These are phyloP conservation scores for Lasiurus cinereus DNA, from an alignment of 2,113 vertebrate genomes.

Conservation along the genomic window DNA sequence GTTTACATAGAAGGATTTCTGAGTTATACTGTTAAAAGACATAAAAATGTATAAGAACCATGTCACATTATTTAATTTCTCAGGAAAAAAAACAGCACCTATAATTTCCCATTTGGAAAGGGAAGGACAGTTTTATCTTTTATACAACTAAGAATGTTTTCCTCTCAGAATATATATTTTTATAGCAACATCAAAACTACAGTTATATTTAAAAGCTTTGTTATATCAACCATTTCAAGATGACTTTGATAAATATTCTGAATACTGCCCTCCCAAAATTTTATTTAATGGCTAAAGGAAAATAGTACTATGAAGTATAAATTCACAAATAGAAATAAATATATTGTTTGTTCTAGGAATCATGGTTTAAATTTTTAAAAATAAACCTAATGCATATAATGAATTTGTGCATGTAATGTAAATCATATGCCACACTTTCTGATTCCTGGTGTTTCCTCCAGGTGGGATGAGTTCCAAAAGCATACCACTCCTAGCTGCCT, in stretches of 20 bases:
- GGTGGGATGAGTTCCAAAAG: rapidly evolving
- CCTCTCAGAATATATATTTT: background rate
- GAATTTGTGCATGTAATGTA: background rate
- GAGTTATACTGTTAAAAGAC: background rate
- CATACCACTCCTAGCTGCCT: background rate
- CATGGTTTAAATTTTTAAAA: background rate
- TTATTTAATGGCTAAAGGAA: background rate
- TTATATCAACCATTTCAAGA: background rate
- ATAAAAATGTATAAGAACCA: background rate
- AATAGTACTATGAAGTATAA: background rate
- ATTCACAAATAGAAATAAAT: background rate
- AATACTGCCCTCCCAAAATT: background rate
- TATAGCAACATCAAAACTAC: background rate
- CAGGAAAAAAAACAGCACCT: background rate
- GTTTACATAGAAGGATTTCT: background rate
- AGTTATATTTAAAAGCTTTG: background rate
- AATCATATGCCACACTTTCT: background rate
- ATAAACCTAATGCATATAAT: background rate
- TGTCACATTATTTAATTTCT: background rate
- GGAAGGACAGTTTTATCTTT: background rate
- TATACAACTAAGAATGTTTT: background rate
- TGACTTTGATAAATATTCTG: background rate
- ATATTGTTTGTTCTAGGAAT: background rate
- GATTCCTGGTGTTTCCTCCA: background rate
- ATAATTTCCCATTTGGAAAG: background rate